A percentile compares a stretch with the other conserved stretches of the same genome.
Conservation (phyloP, 2,888 invertebrate genomes). For the Onchidella celtica region DNA sequence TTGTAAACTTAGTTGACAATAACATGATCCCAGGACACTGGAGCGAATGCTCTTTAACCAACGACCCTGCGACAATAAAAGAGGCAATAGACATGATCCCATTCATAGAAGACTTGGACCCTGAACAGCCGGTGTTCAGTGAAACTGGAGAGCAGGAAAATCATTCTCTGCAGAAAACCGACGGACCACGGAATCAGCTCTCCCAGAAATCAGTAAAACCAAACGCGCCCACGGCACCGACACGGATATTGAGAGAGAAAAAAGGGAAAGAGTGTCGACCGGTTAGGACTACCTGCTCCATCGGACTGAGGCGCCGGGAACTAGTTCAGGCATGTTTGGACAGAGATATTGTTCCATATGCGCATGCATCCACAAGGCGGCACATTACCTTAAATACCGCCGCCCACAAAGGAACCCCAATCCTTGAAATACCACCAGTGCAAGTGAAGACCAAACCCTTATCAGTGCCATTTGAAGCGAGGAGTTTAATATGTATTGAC, state of each 20-base stretch:
- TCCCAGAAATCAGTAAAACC: not conserved
- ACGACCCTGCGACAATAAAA: not conserved
- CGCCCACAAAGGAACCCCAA: not conserved
- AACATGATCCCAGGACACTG: not conserved
- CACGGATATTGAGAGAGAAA: not conserved
- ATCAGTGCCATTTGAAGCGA: not conserved
- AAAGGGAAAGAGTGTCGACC: no score
- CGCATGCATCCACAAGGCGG: not conserved
- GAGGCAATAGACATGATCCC: not conserved
- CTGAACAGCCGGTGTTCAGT: not conserved
- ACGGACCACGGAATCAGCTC: not conserved
- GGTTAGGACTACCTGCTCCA: not conserved
- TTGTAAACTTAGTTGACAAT: not conserved
- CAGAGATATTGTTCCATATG: not conserved
- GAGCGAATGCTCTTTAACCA: not conserved
- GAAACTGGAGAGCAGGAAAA: no score
- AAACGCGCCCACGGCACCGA: not conserved
- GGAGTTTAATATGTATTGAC: not conserved
- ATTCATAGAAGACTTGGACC: not conserved
- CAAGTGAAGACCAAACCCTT: not conserved
- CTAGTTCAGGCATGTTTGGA: not conserved
- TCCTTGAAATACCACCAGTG: not conserved
- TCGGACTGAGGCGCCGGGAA: not conserved
- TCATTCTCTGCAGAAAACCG: not conserved
- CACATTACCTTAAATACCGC: not conserved